Evolutionary conservation across 2,888 invertebrate genomes (phyloP), one percentile per base, ranked within the genome.

Genomic region (Mesopsocus fuscifrons): DNA sequence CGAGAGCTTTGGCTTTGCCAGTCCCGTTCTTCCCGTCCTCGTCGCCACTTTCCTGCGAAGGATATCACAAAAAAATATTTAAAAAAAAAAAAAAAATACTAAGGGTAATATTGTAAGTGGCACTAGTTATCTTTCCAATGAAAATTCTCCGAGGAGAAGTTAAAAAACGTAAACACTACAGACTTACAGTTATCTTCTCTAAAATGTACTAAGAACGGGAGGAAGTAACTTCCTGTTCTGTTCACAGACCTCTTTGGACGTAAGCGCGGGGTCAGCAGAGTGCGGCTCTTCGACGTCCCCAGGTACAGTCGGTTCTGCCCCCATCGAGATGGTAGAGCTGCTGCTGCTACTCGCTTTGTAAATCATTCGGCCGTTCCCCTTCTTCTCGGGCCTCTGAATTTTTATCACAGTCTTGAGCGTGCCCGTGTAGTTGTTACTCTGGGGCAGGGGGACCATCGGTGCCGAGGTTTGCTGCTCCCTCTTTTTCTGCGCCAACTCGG

Each of bases 331-430:
- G 32, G 9, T 17, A 11, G 32, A 4, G 9, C 26, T 13, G 15
- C 23, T 41, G 20, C 17, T 20, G 20, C 38, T 38, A 38, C 20
- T 20, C 4, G 38, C 38, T 38, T 50, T 51, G 43, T 50, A 51
- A n/a, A 51, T 49, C 49, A 52, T 53, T 18, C 48, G 47, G 21
- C 48, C 44, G 34, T 42, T 47, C 8, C 71, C 70, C 26, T 64
- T 60, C 49, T 72, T 74, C 59, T 77, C 56, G 18, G 48, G 53
- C 47, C 55, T 63, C 48, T 75, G 69, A 49, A 84, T 61, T 61
- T 84, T 81, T 52, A 85, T 85, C 52, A 85, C 77, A 51, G 84
- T 83, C 57, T 84, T 85, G 49, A 85, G 58, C 1, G 83, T 84
- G 31, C 85, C 85, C 2, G 82, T 81, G 54, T 78, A 82, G 51